Percentiles rank a stretch among this genome's conserved stretches.
phyloP scores from a whole-genome alignment of 2,113 vertebrate genomes.

The Hemiprocne comata region DNA sequence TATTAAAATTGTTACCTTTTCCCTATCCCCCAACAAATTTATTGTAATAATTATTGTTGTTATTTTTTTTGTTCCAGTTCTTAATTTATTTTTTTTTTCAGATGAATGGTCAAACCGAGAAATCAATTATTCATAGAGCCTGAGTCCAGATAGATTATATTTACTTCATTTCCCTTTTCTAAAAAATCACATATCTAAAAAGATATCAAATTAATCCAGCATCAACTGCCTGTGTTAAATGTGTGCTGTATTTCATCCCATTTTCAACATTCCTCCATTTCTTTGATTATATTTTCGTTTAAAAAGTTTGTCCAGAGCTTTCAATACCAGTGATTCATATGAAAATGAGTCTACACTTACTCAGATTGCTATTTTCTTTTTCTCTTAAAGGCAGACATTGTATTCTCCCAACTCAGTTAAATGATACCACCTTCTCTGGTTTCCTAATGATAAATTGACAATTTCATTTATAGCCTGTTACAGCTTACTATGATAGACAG shows the following conservation, averaged over 20 bases:
- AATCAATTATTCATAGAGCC: neutral
- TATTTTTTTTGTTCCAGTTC: neutral
- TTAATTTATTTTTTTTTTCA: neutral
- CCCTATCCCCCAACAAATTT: neutral
- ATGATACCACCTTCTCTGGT: neutral
- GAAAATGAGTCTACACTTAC: neutral
- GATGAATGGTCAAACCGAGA: neutral
- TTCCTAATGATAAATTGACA: neutral
- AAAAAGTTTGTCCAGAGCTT: neutral
- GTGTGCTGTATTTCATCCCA: neutral
- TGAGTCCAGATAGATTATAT: neutral
- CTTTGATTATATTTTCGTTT: constrained; percentile 9
- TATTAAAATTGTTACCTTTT: neutral
- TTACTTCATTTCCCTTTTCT: neutral
- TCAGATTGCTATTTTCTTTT: neutral
- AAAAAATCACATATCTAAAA: constrained; percentile 9
- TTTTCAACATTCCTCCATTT: neutral
- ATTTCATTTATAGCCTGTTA: neutral
- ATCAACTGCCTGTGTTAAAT: neutral
- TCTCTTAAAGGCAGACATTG: neutral
- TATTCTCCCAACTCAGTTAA: neutral
- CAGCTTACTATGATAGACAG: neutral
- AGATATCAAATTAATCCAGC: constrained; percentile 6
- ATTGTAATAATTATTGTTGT: neutral
- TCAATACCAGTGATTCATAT: neutral